Conservation (phyloP, 2,113 vertebrate species). For the Albula glossodonta region DNA sequence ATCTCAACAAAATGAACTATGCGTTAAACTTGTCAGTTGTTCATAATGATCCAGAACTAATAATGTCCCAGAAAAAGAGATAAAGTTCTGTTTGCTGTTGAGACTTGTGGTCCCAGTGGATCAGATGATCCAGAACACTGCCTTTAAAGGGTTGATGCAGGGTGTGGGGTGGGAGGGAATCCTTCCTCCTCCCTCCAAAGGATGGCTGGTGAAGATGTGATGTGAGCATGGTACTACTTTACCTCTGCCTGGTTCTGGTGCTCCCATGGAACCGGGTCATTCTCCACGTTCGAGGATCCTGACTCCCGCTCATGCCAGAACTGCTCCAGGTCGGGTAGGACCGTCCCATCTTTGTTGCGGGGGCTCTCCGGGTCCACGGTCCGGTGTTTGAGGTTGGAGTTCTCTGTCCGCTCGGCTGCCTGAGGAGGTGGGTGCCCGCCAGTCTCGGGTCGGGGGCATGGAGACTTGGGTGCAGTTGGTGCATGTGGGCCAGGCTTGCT, state of each 20-base stretch:
- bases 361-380: constrained; percentile 58
- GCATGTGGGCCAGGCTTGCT: constrained; percentile 60
- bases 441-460: constrained; percentile 67
- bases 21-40: background rate
- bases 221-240: constrained; percentile 16
- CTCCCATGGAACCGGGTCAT: constrained; percentile 86
- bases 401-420: constrained; percentile 9
- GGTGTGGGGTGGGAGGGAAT: background rate
- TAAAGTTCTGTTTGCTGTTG: background rate
- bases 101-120: background rate
- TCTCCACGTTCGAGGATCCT: constrained; percentile 61
- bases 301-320: constrained; percentile 85
- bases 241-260: constrained; percentile 57
- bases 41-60: background rate
- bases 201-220: no score
- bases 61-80: background rate
- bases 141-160: background rate
- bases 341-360: constrained; percentile 62
- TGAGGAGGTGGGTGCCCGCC: constrained; percentile 53
- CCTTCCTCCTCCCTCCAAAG: no score
- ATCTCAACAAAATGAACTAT: background rate
- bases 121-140: background rate
- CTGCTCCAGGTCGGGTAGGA: constrained; percentile 83
- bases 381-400: background rate
- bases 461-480: constrained; percentile 57